Evolutionary conservation across 2,888 invertebrate species (phyloP).

Genomic region (Lathronympha strigana): DNA sequence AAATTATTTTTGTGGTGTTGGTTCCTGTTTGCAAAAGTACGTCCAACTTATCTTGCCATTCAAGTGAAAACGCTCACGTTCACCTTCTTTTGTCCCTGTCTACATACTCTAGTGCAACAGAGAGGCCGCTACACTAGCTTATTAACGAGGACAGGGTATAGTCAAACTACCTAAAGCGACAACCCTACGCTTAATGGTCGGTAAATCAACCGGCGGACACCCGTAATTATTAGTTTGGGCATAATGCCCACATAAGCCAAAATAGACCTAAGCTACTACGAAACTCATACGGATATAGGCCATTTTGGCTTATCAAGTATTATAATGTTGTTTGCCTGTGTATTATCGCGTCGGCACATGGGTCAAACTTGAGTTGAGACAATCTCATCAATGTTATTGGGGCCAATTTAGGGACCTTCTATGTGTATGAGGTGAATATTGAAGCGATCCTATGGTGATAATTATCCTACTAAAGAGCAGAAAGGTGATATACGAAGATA

Average conservation of each 20-base stretch:
- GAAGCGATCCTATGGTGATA: background rate
- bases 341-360: slow-evolving; percentile 7
- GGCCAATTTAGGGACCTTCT: slow-evolving; percentile 7
- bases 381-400: slow-evolving; percentile 20
- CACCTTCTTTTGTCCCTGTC: no score
- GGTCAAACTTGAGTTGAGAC: slow-evolving; percentile 14
- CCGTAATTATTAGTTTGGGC: slow-evolving; percentile 22
- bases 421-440: background rate
- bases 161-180: background rate
- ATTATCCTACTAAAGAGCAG: no score
- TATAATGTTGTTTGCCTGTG: slow-evolving; percentile 8
- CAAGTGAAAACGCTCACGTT: no score
- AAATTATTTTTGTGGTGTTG: no score
- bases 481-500: no score
- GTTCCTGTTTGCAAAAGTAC: no score
- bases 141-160: no score
- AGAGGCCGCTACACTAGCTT: background rate
- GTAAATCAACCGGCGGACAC: slow-evolving; percentile 23
- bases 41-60: no score
- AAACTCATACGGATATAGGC: background rate
- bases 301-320: background rate
- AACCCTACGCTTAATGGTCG: slow-evolving; percentile 12
- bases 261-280: background rate
- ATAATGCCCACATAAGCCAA: slow-evolving; percentile 13
- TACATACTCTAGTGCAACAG: no score